A percentile compares a stretch with the other conserved stretches of the same genome.
Evolutionary conservation across 2,797 vertebrate species (phyloP).

Genomic region (Ara ararauna): DNA sequence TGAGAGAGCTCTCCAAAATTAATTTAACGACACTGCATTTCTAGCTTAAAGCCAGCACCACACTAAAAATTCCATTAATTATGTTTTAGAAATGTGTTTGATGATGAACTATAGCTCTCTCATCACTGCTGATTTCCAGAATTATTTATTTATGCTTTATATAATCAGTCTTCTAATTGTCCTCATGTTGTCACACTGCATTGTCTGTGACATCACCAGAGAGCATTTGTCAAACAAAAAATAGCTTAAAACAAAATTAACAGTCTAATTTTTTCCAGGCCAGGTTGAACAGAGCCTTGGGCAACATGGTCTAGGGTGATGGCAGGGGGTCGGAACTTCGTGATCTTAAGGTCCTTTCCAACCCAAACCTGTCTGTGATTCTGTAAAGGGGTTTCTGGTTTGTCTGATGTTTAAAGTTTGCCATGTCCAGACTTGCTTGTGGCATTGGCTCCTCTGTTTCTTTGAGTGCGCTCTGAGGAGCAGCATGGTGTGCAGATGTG

Average conservation of each 20-base stretch:
- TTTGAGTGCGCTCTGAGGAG: background rate
- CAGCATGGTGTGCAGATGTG: accelerated
- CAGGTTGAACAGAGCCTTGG: background rate
- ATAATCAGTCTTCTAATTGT: slow-evolving; percentile 29
- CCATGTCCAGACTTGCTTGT: background rate
- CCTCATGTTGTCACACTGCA: background rate
- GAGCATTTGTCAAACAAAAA: background rate
- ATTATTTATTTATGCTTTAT: slow-evolving; percentile 27
- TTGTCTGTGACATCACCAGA: background rate
- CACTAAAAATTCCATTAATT: background rate
- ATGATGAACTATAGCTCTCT: background rate
- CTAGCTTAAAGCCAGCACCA: background rate
- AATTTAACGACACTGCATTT: background rate
- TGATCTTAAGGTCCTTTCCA: background rate
- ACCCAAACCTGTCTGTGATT: background rate
- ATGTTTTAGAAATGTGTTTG: background rate
- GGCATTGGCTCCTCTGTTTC: background rate
- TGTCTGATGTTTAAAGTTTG: background rate
- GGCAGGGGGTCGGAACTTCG: background rate
- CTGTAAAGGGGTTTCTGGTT: background rate
- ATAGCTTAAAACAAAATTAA: background rate
- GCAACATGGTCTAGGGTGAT: background rate
- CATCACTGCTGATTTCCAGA: background rate
- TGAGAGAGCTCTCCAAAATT: background rate
- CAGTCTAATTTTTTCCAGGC: background rate